Evolutionary conservation across 2,888 invertebrate species (phyloP), one percentile per base, ranked within the genome.

Genomic region (Patella pellucida): DNA sequence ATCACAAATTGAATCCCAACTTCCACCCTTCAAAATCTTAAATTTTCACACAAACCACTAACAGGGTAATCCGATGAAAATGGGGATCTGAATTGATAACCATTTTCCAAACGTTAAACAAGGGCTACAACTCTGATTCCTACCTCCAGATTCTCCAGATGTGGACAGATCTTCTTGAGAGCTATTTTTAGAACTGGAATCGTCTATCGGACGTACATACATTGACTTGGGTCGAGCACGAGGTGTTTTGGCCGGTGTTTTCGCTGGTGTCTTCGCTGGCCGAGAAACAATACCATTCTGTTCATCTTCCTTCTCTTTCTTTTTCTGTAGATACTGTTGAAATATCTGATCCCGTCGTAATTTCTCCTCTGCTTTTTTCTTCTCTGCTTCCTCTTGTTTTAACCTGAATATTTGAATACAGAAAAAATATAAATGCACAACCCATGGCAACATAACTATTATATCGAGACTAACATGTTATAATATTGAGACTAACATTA

Each of bases 281-380:
- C 77, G 70, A 23, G 78, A 54, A 50, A 79, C 16, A 52, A 86
- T 83, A 27, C 82, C 81, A 16, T 91, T 89, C 77, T 90, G 89
- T 51, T 92, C 91, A n/a, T 96, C 96, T 92, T 97, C 96, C 90
- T 97, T 97, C 80, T 96, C 94, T 75, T 96, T 96, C 92, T 98
- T 98, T 90, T 97, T 96, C 84, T 97, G 93, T 92, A 97, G 95
- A 92, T 98, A 96, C 91, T 97, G 96, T 89, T 97, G 96, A 85
- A 97, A 93, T 89, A 98, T 98, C 82, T 94, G 94, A 82, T 96
- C 95, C 75, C 97, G 92, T 78, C 97, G 93, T n/a, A 95, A 94
- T 86, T 95, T 95, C 91, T 98, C 97, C 87, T 97, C 97, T 86
- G 95, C 94, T 90, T 92, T 93, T 91, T 92, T 93, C 82, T 91